Percentiles rank a stretch among this genome's conserved stretches.
Evolutionary conservation across 2,888 invertebrate genomes (phyloP).

Genomic region (Limnephilus marmoratus): DNA sequence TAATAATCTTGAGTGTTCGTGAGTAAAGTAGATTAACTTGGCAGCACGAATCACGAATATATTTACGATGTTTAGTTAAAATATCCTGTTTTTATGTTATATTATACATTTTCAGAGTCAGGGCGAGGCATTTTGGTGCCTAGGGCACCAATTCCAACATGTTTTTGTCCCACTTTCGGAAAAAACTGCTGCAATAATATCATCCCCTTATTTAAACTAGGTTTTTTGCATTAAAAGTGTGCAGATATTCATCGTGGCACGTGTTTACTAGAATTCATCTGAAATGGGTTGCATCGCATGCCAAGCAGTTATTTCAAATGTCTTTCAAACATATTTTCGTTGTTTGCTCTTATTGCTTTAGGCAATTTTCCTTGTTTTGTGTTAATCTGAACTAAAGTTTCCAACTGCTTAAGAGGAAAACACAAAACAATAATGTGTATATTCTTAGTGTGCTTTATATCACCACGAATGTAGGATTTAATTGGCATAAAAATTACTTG

Average conservation of each 20-base stretch:
- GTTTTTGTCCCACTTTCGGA: neutral
- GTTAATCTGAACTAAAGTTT: too few species aligned
- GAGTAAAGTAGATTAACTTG: neutral
- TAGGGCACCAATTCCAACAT: neutral
- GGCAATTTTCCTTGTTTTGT: neutral
- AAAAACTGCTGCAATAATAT: neutral
- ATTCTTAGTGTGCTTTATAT: too few species aligned
- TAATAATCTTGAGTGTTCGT: slow-evolving; percentile 4
- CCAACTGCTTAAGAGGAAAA: too few species aligned
- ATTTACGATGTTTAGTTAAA: neutral
- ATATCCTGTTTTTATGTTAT: neutral
- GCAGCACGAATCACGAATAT: neutral
- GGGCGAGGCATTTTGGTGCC: neutral
- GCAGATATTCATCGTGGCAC: neutral
- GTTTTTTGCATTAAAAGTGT: neutral
- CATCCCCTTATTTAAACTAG: neutral
- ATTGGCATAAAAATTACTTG: too few species aligned
- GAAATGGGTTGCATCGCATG: neutral
- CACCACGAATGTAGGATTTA: too few species aligned
- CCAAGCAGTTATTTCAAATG: neutral
- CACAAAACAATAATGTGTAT: too few species aligned
- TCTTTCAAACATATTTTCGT: neutral
- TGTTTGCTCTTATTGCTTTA: neutral
- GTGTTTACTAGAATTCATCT: neutral
- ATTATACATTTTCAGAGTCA: neutral